A percentile compares a stretch with the other conserved stretches of the same genome.
phyloP scores from a whole-genome alignment of 2,888 invertebrate species.

The Shargacucullia verbasci region DNA sequence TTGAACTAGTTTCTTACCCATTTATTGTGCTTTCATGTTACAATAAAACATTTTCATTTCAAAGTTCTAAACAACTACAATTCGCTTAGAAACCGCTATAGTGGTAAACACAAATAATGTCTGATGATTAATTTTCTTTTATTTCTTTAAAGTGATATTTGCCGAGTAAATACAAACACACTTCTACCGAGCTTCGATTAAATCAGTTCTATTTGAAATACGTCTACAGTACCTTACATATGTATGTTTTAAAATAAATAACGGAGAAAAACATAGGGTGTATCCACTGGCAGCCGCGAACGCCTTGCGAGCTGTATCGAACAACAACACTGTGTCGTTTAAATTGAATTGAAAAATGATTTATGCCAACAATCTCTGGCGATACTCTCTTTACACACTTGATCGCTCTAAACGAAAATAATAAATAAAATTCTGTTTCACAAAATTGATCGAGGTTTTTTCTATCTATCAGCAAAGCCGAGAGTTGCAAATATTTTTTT shows the following conservation, averaged over 20 bases:
- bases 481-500: constrained; percentile 61
- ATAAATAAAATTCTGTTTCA: constrained; percentile 72
- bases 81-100: no score
- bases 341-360: constrained; percentile 88
- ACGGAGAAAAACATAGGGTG: constrained; percentile 44
- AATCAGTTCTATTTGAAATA: constrained; percentile 29
- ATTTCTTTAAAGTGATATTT: constrained; percentile 6
- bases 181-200: constrained; percentile 10
- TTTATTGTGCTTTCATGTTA: no score
- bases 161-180: constrained; percentile 8
- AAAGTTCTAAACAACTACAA: no score
- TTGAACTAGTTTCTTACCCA: no score
- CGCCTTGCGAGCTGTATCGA: constrained; percentile 66
- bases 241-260: constrained; percentile 47
- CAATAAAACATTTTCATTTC: no score
- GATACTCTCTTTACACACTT: constrained; percentile 78
- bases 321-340: constrained; percentile 84
- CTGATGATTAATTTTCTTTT: background rate
- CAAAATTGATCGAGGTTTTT: constrained; percentile 70
- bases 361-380: constrained; percentile 83
- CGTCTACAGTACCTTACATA: constrained; percentile 4
- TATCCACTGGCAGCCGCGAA: constrained; percentile 59
- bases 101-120: background rate
- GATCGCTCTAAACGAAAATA: constrained; percentile 78
- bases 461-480: constrained; percentile 64